Base-by-base conservation (phyloP, 2,888 invertebrate genomes). In the Acanthosoma haemorrhoidale region DNA sequence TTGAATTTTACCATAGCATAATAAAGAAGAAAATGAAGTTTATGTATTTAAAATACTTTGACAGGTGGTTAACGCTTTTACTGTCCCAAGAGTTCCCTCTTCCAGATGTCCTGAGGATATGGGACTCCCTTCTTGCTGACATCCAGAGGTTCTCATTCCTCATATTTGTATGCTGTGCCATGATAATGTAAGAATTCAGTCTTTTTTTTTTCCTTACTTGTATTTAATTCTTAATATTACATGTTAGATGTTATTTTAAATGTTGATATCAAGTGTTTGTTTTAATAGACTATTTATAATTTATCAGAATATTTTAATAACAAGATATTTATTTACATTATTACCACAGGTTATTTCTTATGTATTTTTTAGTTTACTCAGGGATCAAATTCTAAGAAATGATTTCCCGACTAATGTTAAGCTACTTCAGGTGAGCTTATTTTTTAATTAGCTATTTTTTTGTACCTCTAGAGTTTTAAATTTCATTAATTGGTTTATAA, bases 81-180 rank as follows among this genome's bases (percentile, higher is more conserved):
- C 83, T 99, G 6, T 96, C 96, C 2, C 98, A 99, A 84, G 98
- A 99, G 82, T 98, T 98, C 81, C 91, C 94, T 21, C 83, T 99
- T 75, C 98, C 99, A 43, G 98, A 99, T 81, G 95, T 99, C 0
- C 88, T 98, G 77, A 85, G 96, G 74, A 90, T 99, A 77, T 99
- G 99, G 99, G 99, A 99, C 80, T 92, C 96, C 0, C 81, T 99
- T 66, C 94, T 99, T 79, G 89, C 97, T 0, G 96, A 97, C 80
- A 84, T 88, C 66, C 85, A 89, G 68, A 85, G 98, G 77, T 97
- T 98, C 79, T 87, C 91, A 77, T 96, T 95, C 78, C 87, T 98
- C 2, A 90, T 95, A 73, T 87, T 90, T 79, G 89, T 97, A 70
- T 97, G 97, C 81, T 93, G 95, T 83, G 94, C 97, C 77, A 99